Percentiles rank a stretch among this genome's conserved stretches.
Conservation (phyloP, 2,113 vertebrate species). For the Nyctereutes procyonoides region DNA sequence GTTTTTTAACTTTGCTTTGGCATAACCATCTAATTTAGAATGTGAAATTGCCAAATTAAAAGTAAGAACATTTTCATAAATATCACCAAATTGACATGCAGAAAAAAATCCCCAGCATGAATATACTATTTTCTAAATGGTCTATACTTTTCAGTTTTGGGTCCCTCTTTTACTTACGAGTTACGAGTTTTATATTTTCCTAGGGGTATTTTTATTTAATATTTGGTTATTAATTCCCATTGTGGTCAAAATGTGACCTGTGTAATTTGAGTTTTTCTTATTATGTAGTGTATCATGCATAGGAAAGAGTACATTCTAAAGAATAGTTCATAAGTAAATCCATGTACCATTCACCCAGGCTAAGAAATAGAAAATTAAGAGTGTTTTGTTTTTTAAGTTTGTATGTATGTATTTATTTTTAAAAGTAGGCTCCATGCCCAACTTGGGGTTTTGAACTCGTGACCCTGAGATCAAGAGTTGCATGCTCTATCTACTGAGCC, state of each 20-base stretch:
- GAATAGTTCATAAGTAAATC: background rate
- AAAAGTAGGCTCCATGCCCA: background rate
- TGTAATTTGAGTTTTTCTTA: constrained; percentile 40
- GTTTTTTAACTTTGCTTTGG: background rate
- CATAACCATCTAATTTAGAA: background rate
- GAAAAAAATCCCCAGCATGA: background rate
- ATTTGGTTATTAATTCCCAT: background rate
- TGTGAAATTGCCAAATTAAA: background rate
- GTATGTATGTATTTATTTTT: background rate
- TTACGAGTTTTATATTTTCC: constrained; percentile 17
- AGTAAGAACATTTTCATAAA: constrained; percentile 21
- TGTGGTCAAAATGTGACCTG: constrained; percentile 8
- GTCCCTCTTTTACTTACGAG: background rate
- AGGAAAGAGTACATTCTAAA: background rate
- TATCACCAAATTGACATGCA: background rate
- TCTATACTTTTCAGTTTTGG: background rate
- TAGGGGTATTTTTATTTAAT: background rate
- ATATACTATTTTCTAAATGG: background rate
- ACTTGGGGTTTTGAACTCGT: background rate
- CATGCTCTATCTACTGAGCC: background rate
- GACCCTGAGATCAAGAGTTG: background rate
- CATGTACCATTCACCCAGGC: background rate
- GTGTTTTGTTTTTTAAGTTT: background rate
- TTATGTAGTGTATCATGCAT: background rate
- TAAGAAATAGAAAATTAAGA: background rate